Percentiles rank a stretch among this genome's conserved stretches.
Conservation (phyloP, 2,888 invertebrate genomes). For the Lordiphosa fenestrarum region DNA sequence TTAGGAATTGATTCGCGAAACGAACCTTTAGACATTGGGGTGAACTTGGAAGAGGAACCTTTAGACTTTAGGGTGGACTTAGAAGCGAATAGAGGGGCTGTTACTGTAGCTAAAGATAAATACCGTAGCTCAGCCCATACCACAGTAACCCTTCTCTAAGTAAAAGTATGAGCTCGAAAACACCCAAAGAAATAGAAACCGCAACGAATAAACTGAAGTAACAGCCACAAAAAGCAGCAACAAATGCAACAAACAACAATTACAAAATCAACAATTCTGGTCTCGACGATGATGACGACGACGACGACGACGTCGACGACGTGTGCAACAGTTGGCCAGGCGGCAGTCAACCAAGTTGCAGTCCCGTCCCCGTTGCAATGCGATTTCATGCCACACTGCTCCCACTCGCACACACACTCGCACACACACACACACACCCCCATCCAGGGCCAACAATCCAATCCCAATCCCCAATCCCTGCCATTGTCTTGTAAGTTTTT, state of each 20-base stretch:
- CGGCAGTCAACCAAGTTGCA: conserved; percentile 35
- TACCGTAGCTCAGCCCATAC: not conserved
- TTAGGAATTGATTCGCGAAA: too few species aligned
- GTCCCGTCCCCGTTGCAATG: conserved; percentile 25
- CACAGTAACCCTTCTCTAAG: not conserved
- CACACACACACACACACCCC: conserved; percentile 22
- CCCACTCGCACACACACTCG: conserved; percentile 13
- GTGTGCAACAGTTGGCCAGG: conserved; percentile 45
- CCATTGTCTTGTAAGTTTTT: conserved; percentile 13
- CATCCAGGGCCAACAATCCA: conserved; percentile 19
- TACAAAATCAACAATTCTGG: conserved; percentile 70
- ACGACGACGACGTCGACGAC: conserved; percentile 15
- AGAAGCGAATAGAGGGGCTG: too few species aligned
- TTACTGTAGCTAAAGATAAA: too few species aligned
- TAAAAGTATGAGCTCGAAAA: not conserved
- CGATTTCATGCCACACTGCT: conserved; percentile 40
- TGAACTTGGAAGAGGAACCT: too few species aligned
- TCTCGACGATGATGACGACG: conserved; percentile 39
- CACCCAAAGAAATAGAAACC: conserved; percentile 7
- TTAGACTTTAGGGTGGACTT: too few species aligned
- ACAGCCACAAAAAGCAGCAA: conserved; percentile 32
- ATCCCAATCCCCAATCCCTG: conserved; percentile 18
- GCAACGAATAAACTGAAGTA: conserved; percentile 17
- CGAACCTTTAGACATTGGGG: too few species aligned
- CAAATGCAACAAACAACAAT: conserved; percentile 59